These are phyloP conservation scores for Rhopalosiphum padi DNA, from an alignment of 1,140 invertebrate genomes.

Conservation along the genomic window DNA sequence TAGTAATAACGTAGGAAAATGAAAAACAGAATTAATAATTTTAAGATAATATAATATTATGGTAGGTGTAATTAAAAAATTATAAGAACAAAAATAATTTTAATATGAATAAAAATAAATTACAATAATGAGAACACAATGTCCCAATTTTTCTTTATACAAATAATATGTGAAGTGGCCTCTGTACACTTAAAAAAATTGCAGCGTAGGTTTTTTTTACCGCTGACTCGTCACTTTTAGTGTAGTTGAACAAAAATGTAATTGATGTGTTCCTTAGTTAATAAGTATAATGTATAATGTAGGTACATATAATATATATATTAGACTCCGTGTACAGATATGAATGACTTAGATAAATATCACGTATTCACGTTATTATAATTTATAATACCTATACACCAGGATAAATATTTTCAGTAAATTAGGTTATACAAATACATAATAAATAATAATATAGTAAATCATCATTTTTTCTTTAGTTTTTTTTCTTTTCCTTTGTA, in stretches of 20 bases:
- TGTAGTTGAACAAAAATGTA: constrained; percentile 1
- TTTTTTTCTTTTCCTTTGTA: not conserved
- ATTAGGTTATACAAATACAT: not conserved
- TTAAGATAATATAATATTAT: not conserved
- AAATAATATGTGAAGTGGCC: not conserved
- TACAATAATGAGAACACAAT: not conserved
- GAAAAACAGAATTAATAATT: not conserved
- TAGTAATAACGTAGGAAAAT: not conserved
- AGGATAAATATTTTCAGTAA: not conserved
- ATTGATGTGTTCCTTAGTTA: not conserved
- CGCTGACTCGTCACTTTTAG: not conserved
- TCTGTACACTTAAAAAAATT: not conserved
- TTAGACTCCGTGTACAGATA: too few species aligned
- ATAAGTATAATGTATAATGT: not conserved
- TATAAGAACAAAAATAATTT: not conserved
- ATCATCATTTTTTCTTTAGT: not conserved
- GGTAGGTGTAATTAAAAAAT: not conserved
- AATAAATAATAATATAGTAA: not conserved
- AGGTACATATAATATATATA: too few species aligned
- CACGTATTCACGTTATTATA: not conserved
- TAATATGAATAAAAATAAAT: not conserved
- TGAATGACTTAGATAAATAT: not conserved
- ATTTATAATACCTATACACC: not conserved
- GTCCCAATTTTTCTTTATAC: not conserved
- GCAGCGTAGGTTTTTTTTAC: not conserved